Evolutionary conservation across 2,797 vertebrate species (phyloP).

Genomic region (Poeciliopsis gracilis): DNA sequence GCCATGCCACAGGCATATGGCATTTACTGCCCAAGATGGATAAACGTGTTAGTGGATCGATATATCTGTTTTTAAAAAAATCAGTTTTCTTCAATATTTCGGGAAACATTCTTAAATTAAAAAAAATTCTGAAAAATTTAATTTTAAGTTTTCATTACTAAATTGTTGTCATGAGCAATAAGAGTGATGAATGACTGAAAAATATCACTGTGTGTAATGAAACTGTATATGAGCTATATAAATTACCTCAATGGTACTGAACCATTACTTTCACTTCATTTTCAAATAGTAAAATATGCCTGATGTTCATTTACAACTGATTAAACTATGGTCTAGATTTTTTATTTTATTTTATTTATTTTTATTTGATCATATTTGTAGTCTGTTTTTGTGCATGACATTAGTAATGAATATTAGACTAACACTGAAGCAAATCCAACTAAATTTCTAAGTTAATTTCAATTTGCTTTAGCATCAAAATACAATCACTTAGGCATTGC

Average conservation of each 20-base stretch:
- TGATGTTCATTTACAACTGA: not conserved
- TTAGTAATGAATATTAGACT: constrained; percentile 13
- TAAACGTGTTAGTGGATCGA: not conserved
- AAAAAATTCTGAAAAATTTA: not conserved
- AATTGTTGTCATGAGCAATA: not conserved
- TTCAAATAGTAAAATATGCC: not conserved
- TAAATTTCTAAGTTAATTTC: constrained; percentile 5
- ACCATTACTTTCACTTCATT: not conserved
- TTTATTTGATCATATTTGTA: not conserved
- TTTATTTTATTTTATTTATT: not conserved
- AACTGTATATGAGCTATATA: too few relatives aligned
- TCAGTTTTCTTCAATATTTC: too few relatives aligned
- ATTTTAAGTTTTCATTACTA: not conserved
- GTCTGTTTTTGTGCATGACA: not conserved
- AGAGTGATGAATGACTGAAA: not conserved
- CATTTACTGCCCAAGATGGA: not conserved
- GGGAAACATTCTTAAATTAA: not conserved
- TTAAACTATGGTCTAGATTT: not conserved
- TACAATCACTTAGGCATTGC: constrained; percentile 1
- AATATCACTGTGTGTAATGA: not conserved
- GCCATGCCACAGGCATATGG: not conserved
- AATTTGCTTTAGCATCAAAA: constrained; percentile 15
- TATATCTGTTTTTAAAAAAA: not conserved
- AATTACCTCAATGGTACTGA: not conserved
- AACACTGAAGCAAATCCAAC: constrained; percentile 11